These are phyloP conservation scores for Epinotia brunnichana DNA, from an alignment of 2,888 invertebrate species.

Conservation along the genomic window DNA sequence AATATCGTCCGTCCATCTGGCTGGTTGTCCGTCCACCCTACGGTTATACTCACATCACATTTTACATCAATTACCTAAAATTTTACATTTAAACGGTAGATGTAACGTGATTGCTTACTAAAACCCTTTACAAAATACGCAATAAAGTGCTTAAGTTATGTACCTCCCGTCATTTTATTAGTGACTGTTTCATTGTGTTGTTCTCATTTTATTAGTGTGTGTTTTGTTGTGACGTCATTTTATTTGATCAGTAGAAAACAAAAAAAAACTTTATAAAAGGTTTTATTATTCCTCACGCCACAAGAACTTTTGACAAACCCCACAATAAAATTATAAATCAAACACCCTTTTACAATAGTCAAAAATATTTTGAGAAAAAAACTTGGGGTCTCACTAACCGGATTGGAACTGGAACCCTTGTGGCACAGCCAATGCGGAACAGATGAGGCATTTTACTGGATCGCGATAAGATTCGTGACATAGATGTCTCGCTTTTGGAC, in stretches of 20 bases:
- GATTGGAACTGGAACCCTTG: slow-evolving; percentile 70
- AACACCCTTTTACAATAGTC: slow-evolving; percentile 61
- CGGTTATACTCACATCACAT: no score
- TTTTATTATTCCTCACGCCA: slow-evolving; percentile 56
- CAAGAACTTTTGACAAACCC: slow-evolving; percentile 69
- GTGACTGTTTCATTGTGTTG: slow-evolving; percentile 22
- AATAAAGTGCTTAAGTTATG: slow-evolving; percentile 5
- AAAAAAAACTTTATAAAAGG: slow-evolving; percentile 5
- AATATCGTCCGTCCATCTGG: no score
- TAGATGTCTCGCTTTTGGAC: no score
- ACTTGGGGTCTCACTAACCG: slow-evolving; percentile 60
- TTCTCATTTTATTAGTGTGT: not conserved
- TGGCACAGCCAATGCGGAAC: slow-evolving; percentile 53
- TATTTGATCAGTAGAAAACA: not conserved
- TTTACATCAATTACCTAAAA: no score
- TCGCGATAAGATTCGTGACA: no score
- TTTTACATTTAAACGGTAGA: no score
- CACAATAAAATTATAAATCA: slow-evolving; percentile 79
- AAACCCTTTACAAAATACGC: not conserved
- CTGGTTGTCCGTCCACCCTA: no score
- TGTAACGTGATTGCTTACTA: no score
- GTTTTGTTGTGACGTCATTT: no score
- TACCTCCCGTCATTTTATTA: not conserved
- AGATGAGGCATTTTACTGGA: slow-evolving; percentile 13
- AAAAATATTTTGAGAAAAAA: slow-evolving; percentile 61